These are phyloP conservation scores for Allochrocebus solatus DNA, from an alignment of 2,797 vertebrate genomes.

Conservation along the genomic window DNA sequence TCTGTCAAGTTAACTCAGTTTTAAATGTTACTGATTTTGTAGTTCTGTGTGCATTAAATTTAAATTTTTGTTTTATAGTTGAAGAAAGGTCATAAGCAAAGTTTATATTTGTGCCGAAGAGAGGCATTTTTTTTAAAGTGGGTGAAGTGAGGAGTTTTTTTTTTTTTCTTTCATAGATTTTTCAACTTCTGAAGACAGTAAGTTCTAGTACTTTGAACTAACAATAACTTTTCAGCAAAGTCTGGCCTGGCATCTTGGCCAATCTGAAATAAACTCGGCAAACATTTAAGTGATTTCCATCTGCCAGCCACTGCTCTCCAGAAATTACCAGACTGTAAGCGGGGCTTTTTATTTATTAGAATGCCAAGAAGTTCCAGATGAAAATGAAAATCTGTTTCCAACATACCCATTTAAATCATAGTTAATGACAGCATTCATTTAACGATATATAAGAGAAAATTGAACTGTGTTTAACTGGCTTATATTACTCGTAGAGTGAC, in stretches of 20 bases:
- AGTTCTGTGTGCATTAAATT: slow-evolving; percentile 9
- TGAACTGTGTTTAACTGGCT: background rate
- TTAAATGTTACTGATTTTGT: background rate
- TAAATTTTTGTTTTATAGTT: background rate
- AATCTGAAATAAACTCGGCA: background rate
- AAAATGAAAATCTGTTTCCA: slow-evolving; percentile 13
- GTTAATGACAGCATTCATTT: background rate
- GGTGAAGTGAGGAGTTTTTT: background rate
- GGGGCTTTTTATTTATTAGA: background rate
- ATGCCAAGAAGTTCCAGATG: background rate
- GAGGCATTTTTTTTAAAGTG: background rate
- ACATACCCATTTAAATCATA: background rate
- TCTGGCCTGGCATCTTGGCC: background rate
- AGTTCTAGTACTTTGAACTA: background rate
- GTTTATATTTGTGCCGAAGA: background rate
- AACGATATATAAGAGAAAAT: background rate
- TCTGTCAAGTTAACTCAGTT: background rate
- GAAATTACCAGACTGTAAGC: background rate
- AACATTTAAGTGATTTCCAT: background rate
- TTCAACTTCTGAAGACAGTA: background rate
- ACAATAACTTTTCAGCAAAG: slow-evolving; percentile 2
- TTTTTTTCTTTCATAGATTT: background rate
- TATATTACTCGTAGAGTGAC: background rate
- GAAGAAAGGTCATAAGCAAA: background rate
- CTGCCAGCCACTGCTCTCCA: background rate